Evolutionary conservation across 2,797 vertebrate species (phyloP).

Genomic region (Taenioides sp.): DNA sequence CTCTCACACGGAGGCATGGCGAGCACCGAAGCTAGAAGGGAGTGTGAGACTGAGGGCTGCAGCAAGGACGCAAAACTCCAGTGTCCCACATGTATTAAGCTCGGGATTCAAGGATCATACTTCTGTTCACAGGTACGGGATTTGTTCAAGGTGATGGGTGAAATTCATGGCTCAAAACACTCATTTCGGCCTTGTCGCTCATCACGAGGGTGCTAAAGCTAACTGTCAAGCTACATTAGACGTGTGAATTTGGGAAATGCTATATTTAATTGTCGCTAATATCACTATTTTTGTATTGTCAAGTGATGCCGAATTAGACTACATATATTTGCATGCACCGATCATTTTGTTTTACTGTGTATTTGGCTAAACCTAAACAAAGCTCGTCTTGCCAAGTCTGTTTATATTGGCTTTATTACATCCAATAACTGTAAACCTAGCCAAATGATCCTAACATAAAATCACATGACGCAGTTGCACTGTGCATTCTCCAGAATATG

Average conservation of each 20-base stretch:
- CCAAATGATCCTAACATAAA: background rate
- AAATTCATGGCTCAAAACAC: background rate
- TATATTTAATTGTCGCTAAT: background rate
- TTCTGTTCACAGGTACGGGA: constrained; percentile 94
- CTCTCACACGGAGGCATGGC: constrained; percentile 79
- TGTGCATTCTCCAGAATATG: background rate
- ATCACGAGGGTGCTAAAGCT: constrained; percentile 70
- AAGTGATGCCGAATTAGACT: background rate
- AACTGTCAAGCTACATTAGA: constrained; percentile 53
- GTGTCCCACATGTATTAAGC: constrained; percentile 97
- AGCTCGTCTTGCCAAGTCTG: constrained; percentile 38
- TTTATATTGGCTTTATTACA: constrained; percentile 1
- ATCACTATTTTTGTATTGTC: background rate
- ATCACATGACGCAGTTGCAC: background rate
- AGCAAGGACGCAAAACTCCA: constrained; percentile 94
- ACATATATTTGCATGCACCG: background rate
- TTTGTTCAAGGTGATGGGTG: background rate
- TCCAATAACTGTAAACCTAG: background rate
- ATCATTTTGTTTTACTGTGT: background rate
- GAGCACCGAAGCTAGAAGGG: constrained; percentile 85
- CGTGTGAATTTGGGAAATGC: constrained; percentile 26
- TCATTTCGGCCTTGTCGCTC: constrained; percentile 45
- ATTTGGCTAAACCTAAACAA: constrained; percentile 3
- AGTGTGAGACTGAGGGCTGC: constrained; percentile 93
- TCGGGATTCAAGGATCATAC: constrained; percentile 95